These are phyloP conservation scores for Myocastor coypus DNA, from an alignment of 2,113 vertebrate species.

Conservation along the genomic window DNA sequence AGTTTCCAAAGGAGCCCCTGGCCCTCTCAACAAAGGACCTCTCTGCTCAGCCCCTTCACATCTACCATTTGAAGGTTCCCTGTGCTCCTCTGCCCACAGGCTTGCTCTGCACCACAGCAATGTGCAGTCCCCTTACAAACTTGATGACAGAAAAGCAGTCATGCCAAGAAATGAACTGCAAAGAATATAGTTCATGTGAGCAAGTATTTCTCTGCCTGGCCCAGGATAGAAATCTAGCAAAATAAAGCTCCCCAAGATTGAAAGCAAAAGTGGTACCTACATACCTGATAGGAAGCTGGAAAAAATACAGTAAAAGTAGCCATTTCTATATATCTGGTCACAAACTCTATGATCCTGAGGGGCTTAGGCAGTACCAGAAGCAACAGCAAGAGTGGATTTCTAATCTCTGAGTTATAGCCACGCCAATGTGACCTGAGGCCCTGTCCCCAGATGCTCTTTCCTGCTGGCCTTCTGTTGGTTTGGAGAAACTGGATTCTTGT, in stretches of 20 bases:
- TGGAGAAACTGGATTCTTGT: not conserved
- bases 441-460: not conserved
- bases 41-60: not conserved
- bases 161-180: not conserved
- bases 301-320: conserved; percentile 8
- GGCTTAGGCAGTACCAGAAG: not conserved
- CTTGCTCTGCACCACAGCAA: not conserved
- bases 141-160: not conserved
- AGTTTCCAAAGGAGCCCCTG: not conserved
- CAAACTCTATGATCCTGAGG: not conserved
- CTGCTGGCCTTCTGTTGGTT: not conserved
- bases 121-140: not conserved
- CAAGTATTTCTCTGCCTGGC: not conserved
- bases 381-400: not conserved
- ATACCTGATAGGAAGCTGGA: not conserved
- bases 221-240: not conserved
- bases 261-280: not conserved
- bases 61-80: not conserved
- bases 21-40: fast-evolving
- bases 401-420: not conserved
- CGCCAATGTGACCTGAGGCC: not conserved
- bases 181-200: not conserved
- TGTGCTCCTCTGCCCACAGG: not conserved
- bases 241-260: not conserved
- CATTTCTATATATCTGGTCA: not conserved